phyloP scores from a whole-genome alignment of 2,113 vertebrate species.

The Lucifuga dentata region DNA sequence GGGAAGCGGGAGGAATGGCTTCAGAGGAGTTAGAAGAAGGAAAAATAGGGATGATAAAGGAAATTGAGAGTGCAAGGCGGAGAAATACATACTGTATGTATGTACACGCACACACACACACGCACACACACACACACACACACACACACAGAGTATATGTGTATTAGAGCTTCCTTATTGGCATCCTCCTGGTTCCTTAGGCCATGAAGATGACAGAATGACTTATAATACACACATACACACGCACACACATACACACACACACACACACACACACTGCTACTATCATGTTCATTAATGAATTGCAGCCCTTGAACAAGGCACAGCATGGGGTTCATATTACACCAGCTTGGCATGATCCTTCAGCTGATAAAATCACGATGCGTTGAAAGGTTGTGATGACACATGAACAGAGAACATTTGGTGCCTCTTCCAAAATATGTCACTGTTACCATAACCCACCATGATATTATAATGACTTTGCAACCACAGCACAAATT shows the following conservation, averaged over 20 bases:
- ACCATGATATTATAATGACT: conserved; percentile 50
- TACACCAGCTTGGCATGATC: conserved; percentile 55
- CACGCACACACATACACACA: background rate
- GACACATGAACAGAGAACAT: conserved; percentile 69
- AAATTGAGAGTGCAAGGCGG: background rate
- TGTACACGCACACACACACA: background rate
- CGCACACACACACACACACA: background rate
- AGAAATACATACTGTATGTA: no score
- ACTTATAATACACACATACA: conserved; percentile 26
- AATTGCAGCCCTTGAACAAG: conserved; percentile 57
- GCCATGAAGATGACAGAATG: conserved; percentile 24
- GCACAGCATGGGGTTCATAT: conserved; percentile 61
- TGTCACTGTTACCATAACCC: conserved; percentile 68
- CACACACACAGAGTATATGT: background rate
- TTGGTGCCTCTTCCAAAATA: conserved; percentile 73
- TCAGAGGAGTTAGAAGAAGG: background rate
- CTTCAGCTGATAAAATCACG: conserved; percentile 69
- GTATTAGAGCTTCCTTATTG: background rate
- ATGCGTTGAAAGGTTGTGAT: conserved; percentile 72
- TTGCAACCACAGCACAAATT: conserved; percentile 36
- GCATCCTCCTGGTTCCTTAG: conserved; percentile 6
- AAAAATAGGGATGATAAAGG: background rate
- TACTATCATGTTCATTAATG: conserved; percentile 67
- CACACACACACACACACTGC: conserved; percentile 16
- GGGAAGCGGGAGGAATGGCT: background rate